These are phyloP conservation scores for Merodon equestris DNA, from an alignment of 2,888 invertebrate genomes.

Conservation along the genomic window DNA sequence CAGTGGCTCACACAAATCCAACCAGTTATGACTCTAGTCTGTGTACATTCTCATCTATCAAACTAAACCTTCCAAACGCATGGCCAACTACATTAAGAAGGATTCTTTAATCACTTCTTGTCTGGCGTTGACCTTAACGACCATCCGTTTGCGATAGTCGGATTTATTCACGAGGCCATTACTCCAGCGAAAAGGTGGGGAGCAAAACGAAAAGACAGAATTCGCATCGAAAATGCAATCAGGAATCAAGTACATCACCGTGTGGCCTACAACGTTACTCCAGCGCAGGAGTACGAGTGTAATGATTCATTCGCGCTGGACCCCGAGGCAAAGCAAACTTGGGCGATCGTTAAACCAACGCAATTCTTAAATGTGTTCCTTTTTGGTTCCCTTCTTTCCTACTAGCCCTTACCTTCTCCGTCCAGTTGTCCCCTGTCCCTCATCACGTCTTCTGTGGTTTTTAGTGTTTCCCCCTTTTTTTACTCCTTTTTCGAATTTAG, in stretches of 20 bases:
- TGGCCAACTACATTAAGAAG: slow-evolving; percentile 19
- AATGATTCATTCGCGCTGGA: slow-evolving; percentile 60
- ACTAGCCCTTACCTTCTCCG: too few relatives aligned
- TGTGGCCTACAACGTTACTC: slow-evolving; percentile 25
- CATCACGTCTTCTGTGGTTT: too few relatives aligned
- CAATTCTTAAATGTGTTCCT: slow-evolving; percentile 23
- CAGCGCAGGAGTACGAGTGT: slow-evolving; percentile 36
- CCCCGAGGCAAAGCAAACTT: slow-evolving; percentile 53
- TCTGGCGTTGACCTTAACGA: slow-evolving; percentile 60
- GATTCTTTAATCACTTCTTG: slow-evolving; percentile 32
- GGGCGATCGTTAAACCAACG: slow-evolving; percentile 50
- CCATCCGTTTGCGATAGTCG: slow-evolving; percentile 46
- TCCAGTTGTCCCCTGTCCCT: slow-evolving; percentile 5
- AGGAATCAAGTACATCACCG: slow-evolving; percentile 66
- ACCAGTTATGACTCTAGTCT: too few relatives aligned
- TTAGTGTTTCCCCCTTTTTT: too few relatives aligned
- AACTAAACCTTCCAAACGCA: too few relatives aligned
- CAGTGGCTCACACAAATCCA: too few relatives aligned
- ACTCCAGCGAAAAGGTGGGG: background rate
- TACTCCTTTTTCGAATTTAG: slow-evolving; percentile 61
- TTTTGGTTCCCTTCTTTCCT: background rate
- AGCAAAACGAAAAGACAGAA: slow-evolving; percentile 2
- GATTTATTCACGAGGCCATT: slow-evolving; percentile 32
- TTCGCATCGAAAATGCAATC: slow-evolving; percentile 51
- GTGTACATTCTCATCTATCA: too few relatives aligned